A percentile compares a stretch with the other conserved stretches of the same genome.
These are phyloP conservation scores for Micronycteris hirsuta DNA, from an alignment of 2,113 vertebrate species.

Conservation along the genomic window DNA sequence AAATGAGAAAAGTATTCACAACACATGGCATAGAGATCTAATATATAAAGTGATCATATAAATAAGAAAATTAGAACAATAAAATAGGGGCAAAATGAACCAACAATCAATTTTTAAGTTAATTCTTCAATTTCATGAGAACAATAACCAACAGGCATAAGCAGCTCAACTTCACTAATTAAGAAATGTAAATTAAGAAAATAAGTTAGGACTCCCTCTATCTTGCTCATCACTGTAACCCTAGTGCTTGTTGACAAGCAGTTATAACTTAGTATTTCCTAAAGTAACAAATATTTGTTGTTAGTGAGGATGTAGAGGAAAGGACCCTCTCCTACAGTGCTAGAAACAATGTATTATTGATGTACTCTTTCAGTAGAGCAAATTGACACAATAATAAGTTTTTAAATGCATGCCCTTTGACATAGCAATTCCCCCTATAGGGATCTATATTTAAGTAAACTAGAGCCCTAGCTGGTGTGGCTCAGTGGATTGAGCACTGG, in stretches of 20 bases:
- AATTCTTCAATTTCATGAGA: not conserved
- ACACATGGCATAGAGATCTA: not conserved
- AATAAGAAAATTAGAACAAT: not conserved
- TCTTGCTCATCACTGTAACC: not conserved
- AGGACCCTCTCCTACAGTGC: not conserved
- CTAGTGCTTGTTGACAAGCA: not conserved
- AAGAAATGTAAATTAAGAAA: conserved; percentile 22
- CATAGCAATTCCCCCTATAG: not conserved
- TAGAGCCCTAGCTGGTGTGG: too few relatives aligned
- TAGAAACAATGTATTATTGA: not conserved
- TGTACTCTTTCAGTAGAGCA: not conserved
- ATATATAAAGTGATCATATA: not conserved
- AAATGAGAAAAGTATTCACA: not conserved
- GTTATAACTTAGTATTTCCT: not conserved
- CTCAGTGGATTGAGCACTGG: too few relatives aligned
- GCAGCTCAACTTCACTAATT: not conserved
- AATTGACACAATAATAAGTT: not conserved
- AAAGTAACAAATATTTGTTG: not conserved
- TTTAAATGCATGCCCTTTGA: not conserved
- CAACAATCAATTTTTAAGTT: not conserved
- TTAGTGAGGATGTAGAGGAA: not conserved
- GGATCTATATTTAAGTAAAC: not conserved
- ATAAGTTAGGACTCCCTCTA: not conserved
- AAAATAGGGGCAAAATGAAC: not conserved
- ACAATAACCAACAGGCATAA: not conserved